phyloP scores from a whole-genome alignment of 2,888 invertebrate genomes.

The Luperina nickerlii region DNA sequence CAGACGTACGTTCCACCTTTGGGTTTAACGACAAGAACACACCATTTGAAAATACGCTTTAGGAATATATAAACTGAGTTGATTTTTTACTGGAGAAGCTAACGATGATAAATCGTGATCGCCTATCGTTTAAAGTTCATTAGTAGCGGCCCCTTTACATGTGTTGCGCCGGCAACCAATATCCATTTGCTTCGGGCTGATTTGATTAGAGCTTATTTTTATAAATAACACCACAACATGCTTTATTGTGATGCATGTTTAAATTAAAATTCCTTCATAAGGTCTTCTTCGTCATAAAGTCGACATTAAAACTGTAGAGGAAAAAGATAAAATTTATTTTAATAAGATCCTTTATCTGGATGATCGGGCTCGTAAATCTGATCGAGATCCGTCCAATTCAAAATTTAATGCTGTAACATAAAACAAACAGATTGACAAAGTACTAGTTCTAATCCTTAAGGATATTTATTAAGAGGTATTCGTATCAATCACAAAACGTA shows the following conservation, averaged over 20 bases:
- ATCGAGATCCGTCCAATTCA: conserved; percentile 71
- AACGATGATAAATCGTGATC: conserved; percentile 59
- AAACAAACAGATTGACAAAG: conserved; percentile 81
- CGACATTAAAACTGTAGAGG: conserved; percentile 70
- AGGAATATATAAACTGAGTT: conserved; percentile 26
- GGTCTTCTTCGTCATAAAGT: conserved; percentile 72
- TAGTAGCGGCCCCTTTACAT: conserved; percentile 85
- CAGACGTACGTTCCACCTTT: conserved; percentile 68
- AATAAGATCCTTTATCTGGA: conserved; percentile 78
- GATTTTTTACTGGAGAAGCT: conserved; percentile 44
- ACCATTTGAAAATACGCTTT: conserved; percentile 57
- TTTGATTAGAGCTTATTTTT: conserved; percentile 83
- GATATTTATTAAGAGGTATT: conserved; percentile 84
- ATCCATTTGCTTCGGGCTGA: conserved; percentile 85
- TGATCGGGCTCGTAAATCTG: conserved; percentile 77
- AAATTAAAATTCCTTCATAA: conserved; percentile 63
- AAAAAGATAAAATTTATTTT: conserved; percentile 78
- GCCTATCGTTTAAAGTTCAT: conserved; percentile 71
- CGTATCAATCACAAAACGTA: conserved; percentile 88
- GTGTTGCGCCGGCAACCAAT: conserved; percentile 86
- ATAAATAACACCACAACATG: conserved; percentile 72
- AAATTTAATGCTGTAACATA: conserved; percentile 79
- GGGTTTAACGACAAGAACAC: conserved; percentile 43
- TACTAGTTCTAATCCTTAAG: conserved; percentile 75
- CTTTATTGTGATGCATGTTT: conserved; percentile 62